Evolutionary conservation across 2,113 vertebrate species (phyloP), one percentile per base, ranked within the genome.

Genomic region (Pseudonaja textilis): DNA sequence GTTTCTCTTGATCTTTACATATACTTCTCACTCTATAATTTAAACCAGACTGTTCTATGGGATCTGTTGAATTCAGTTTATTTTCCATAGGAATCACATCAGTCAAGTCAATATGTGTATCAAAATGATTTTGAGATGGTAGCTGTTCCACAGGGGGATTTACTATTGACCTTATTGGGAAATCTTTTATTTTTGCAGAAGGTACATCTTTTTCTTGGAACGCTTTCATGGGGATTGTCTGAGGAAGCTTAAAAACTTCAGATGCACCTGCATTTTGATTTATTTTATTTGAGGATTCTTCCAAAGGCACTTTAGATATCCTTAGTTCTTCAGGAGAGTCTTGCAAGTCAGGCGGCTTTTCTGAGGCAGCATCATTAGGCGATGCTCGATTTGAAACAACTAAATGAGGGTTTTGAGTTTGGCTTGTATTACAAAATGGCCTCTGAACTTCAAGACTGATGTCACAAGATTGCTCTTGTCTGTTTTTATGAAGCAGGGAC

Each of bases 211-310:
- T 94, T 86, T 85, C 95, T 94, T 96, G 94, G 61, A 96, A 81
- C 4, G 85, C 93, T 92, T 96, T 90, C 34, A 96, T 29, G 59
- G 92, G 94, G 90, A 92, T 92, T 12, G 54, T 61, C 69, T 95
- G 95, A 93, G 95, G 95, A 1, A 96, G 94, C 56, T 96, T 96
- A 64, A 97, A 95, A n/a, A 93, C 93, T 34, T 97, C 88, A 85
- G 34, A 90, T 11, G 16, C 14, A 20, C 91, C 93, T 95, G 94
- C 87, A 88, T 52, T 54, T 0, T 20, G 42, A 64, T 0, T 91
- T 9, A 92, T 95, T 86, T 95, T 86, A 56, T 85, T 56, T 93
- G 96, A 96, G 64, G 95, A 69, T 61, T 96, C 97, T 93, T 92
- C 93, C 93, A 92, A 93, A 69, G 95, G 81, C 3, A 90, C 86